Conservation (phyloP, 2,797 vertebrate genomes). For the Spinibarbus caldwelli region DNA sequence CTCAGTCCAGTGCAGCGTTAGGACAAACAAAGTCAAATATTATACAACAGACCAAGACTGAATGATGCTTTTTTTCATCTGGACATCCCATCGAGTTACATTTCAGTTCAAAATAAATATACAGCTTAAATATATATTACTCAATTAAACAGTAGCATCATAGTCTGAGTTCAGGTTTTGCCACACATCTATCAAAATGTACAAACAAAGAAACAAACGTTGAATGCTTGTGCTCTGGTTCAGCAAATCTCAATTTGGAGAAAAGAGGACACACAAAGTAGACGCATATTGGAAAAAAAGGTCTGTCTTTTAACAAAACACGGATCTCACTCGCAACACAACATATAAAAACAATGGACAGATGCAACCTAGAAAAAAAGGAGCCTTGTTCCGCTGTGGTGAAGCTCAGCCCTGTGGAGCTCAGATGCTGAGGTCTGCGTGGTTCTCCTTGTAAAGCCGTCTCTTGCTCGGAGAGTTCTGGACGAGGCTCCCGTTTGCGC, state of each 20-base stretch:
- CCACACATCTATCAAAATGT: constrained; percentile 60
- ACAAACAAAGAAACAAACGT: constrained; percentile 70
- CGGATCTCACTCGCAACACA: constrained; percentile 39
- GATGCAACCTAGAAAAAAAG: constrained; percentile 65
- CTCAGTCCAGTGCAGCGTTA: constrained; percentile 45
- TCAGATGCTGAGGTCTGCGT: constrained; percentile 98
- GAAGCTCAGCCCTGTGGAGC: constrained; percentile 71
- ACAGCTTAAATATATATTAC: constrained; percentile 68
- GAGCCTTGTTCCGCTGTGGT: constrained; percentile 16
- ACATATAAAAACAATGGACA: constrained; percentile 40
- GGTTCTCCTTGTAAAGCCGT: constrained; percentile 92
- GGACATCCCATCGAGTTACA: constrained; percentile 51
- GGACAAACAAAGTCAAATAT: constrained; percentile 28
- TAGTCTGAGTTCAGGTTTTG: constrained; percentile 45
- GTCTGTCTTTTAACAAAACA: constrained; percentile 47
- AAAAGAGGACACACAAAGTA: constrained; percentile 67
- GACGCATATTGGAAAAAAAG: constrained; percentile 60
- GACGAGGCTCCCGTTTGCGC: constrained; percentile 67
- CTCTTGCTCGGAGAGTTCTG: constrained; percentile 87
- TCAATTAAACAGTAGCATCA: constrained; percentile 62
- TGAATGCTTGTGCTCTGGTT: constrained; percentile 79
- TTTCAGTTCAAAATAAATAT: constrained; percentile 75
- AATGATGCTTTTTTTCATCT: constrained; percentile 16
- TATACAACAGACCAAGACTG: constrained; percentile 32
- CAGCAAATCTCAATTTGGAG: constrained; percentile 71